These are phyloP conservation scores for Tenthredo scrophulariae DNA, from an alignment of 2,888 invertebrate species.

Conservation along the genomic window DNA sequence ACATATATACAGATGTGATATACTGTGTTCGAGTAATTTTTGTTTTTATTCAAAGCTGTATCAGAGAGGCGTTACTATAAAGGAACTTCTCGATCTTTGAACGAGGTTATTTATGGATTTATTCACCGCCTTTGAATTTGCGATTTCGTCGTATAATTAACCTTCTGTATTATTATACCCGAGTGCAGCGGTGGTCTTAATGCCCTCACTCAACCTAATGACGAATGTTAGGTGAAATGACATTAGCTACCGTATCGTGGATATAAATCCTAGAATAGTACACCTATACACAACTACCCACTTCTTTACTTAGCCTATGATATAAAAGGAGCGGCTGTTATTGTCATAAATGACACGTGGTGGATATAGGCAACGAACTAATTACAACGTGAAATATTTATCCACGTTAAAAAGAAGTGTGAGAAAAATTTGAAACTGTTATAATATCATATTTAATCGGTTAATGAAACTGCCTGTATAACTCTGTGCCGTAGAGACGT, in stretches of 20 bases:
- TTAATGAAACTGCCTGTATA: slow-evolving; percentile 9
- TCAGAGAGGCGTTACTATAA: neutral
- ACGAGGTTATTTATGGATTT: neutral
- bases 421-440: neutral
- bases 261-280: neutral
- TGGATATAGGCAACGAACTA: neutral
- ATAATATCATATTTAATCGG: neutral
- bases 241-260: neutral
- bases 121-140: neutral
- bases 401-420: neutral
- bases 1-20: neutral
- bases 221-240: neutral
- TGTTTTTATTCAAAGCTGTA: neutral
- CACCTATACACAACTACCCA: neutral
- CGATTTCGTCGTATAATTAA: neutral
- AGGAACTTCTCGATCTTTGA: neutral
- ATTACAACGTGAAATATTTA: neutral
- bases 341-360: neutral
- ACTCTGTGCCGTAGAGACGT: neutral
- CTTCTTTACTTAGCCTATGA: neutral
- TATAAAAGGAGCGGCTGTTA: neutral
- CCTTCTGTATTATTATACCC: neutral
- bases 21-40: neutral
- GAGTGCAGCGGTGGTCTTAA: neutral
- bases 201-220: neutral